Evolutionary conservation across 2,888 invertebrate genomes (phyloP).

Genomic region (Pseudanteris insignis): DNA sequence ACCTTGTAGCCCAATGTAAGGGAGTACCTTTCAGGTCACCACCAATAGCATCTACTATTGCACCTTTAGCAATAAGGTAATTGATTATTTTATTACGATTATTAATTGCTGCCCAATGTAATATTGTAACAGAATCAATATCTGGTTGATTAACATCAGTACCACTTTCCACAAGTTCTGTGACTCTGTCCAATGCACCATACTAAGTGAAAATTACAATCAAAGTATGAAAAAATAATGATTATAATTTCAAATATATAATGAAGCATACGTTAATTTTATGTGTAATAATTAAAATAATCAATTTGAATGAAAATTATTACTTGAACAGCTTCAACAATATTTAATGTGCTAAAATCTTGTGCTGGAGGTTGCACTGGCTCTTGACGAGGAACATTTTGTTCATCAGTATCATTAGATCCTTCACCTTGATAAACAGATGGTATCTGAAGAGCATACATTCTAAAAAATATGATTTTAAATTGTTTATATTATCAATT

Average conservation of each 20-base stretch:
- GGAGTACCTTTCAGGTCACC: conserved; percentile 97
- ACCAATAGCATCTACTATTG: conserved; percentile 91
- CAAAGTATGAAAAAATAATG: too few relatives aligned
- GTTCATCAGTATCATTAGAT: conserved; percentile 56
- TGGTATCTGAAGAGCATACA: conserved; percentile 64
- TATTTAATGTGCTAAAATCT: conserved; percentile 86
- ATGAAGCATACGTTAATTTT: too few relatives aligned
- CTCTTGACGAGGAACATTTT: conserved; percentile 55
- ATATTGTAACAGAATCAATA: conserved; percentile 91
- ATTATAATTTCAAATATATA: too few relatives aligned
- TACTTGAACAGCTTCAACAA: conserved; percentile 93
- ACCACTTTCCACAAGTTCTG: conserved; percentile 90
- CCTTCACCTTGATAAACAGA: conserved; percentile 63
- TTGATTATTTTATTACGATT: conserved; percentile 92
- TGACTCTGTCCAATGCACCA: conserved; percentile 84
- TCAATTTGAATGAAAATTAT: too few relatives aligned
- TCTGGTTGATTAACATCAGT: conserved; percentile 95
- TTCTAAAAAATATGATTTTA: conserved; percentile 48
- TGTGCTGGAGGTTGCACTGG: conserved; percentile 63
- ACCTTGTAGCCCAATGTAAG: conserved; percentile 90
- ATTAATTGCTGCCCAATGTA: conserved; percentile 99
- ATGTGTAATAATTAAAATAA: too few relatives aligned
- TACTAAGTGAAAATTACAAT: conserved; percentile 70
- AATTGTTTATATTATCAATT: too few relatives aligned
- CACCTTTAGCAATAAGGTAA: conserved; percentile 86